Evolutionary conservation across 1,140 invertebrate species (phyloP), one percentile per base, ranked within the genome.

Genomic region (Drosophila ficusphila): DNA sequence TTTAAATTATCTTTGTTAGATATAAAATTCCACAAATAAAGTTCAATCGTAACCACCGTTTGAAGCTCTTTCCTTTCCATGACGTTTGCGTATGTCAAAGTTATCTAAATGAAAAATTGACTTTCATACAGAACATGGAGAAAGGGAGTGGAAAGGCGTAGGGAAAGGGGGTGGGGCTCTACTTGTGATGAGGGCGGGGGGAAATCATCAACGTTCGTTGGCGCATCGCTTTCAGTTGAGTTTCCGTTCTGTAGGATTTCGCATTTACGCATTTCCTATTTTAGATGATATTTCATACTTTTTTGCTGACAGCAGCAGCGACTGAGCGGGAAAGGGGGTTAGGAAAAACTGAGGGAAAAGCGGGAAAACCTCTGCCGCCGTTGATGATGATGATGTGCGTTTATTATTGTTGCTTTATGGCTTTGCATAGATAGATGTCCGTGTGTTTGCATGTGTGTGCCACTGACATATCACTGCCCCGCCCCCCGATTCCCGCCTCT

Each of bases 31-130:
- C n/a, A n/a, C n/a, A n/a, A n/a, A n/a, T n/a, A n/a, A n/a, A n/a
- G n/a, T n/a, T n/a, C n/a, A n/a, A n/a, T n/a, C n/a, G n/a, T n/a
- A 2, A 16, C 56, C 69, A 72, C 54, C 23, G 69, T 72, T 29
- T n/a, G 18, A 9, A 14, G 21, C 61, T 65, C 38, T 19, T 49
- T 64, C 71, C 61, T 47, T 51, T 29, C 54, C 60, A 82, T 88
- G 82, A 86, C 82, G 82, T 86, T 82, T 86, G 82, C 82, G 82
- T 88, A 88, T 86, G 82, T 88, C 82, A 88, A 86, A 86, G 82
- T 86, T 86, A 86, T 86, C 82, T 86, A 86, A 86, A 86, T 86
- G 82, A 86, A 86, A 86, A 86, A 86, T 86, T 86, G 82, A 86
- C 81, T 86, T 86, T 81, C 73, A 81, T 86, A 76, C 68, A 76